Conservation (phyloP, 2,797 vertebrate species). For the Tadarida brasiliensis region DNA sequence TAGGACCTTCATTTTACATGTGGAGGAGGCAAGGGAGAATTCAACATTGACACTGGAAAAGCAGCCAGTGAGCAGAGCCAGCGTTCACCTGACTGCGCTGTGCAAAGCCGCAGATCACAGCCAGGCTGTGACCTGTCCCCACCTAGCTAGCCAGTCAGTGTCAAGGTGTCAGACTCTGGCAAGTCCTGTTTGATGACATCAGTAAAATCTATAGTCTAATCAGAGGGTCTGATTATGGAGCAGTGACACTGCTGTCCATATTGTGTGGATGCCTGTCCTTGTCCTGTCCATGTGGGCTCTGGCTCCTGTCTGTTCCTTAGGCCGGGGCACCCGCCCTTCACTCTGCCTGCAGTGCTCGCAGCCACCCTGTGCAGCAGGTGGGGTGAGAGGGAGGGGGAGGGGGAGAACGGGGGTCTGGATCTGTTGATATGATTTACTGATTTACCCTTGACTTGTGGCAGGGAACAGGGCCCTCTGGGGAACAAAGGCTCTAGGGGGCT, state of each 20-base stretch:
- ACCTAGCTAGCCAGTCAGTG: neutral
- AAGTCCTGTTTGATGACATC: neutral
- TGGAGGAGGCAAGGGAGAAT: neutral
- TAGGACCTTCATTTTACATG: neutral
- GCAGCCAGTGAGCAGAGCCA: neutral
- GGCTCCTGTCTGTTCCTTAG: neutral
- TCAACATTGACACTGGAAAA: neutral
- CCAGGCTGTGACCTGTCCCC: neutral
- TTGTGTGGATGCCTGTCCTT: too few species aligned
- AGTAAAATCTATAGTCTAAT: neutral
- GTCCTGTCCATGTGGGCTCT: neutral
- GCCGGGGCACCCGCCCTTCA: neutral
- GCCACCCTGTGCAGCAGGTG: too few species aligned
- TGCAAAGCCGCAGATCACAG: neutral
- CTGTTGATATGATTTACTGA: neutral
- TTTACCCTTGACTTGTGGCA: neutral
- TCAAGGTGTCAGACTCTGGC: neutral
- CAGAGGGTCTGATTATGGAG: neutral
- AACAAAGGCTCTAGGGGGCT: neutral
- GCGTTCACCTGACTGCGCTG: neutral
- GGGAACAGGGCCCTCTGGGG: neutral
- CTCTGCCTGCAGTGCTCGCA: neutral
- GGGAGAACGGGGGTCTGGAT: neutral
- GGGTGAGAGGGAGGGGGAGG: too few species aligned
- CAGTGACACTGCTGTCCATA: neutral